Evolutionary conservation across 2,113 vertebrate genomes (phyloP).

Genomic region (Glaucomys volans): DNA sequence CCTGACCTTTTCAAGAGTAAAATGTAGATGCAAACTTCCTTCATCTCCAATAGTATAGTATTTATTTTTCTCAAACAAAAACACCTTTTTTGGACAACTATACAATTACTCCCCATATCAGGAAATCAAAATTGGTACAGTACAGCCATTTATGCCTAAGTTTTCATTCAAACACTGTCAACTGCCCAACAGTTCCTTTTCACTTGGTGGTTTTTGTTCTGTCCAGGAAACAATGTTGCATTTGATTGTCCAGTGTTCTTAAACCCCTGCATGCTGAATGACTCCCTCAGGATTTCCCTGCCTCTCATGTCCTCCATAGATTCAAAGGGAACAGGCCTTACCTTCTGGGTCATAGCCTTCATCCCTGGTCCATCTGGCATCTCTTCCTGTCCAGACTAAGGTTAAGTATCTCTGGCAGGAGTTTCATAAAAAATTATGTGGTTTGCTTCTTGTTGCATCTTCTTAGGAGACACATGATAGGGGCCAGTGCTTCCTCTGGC

Average conservation of each 20-base stretch:
- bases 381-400: not conserved
- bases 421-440: not conserved
- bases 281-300: not conserved
- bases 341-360: not conserved
- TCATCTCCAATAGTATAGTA: not conserved
- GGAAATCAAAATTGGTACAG: not conserved
- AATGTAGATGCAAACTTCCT: not conserved
- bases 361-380: not conserved
- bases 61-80: not conserved
- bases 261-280: not conserved
- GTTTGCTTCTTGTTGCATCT: accelerated
- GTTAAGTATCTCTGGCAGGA: not conserved
- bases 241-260: not conserved
- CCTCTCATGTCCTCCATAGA: not conserved
- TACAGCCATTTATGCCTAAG: not conserved
- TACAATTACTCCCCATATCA: not conserved
- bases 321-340: not conserved
- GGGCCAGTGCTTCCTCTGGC: not conserved
- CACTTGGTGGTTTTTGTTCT: not conserved
- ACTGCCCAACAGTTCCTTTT: not conserved
- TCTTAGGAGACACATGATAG: not conserved
- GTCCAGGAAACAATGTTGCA: not conserved
- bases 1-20: not conserved
- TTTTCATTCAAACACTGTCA: not conserved
- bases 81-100: not conserved